These are phyloP conservation scores for Whitmania pigra DNA, from an alignment of 1,140 invertebrate genomes.

Conservation along the genomic window DNA sequence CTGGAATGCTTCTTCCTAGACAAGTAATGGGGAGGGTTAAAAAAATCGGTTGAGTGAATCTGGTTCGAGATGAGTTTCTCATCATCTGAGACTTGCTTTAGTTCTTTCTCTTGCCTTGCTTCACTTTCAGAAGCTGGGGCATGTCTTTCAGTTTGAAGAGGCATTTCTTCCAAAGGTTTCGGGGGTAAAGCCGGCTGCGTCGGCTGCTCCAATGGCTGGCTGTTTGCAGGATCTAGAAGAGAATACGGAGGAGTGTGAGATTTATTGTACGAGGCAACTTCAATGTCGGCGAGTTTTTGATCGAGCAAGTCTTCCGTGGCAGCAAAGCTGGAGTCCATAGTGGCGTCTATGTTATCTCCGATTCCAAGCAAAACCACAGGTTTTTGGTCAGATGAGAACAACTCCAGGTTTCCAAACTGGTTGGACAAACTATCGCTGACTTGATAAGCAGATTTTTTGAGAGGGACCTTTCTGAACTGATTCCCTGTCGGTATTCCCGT, in stretches of 20 bases:
- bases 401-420: background rate
- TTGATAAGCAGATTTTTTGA: background rate
- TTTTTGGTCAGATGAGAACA: no score
- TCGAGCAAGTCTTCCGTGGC: background rate
- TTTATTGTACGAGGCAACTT: background rate
- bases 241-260: background rate
- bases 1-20: background rate
- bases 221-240: no score
- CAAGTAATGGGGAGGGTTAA: background rate
- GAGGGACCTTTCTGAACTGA: constrained; percentile 7
- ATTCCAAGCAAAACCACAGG: background rate
- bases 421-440: background rate
- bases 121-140: background rate
- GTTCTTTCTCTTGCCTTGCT: no score
- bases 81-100: background rate
- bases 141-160: background rate
- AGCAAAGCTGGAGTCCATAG: background rate
- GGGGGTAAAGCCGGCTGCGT: background rate
- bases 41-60: background rate
- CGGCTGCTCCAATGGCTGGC: background rate
- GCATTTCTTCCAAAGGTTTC: background rate
- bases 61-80: background rate
- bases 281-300: background rate
- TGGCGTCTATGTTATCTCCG: background rate
- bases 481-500: background rate